A percentile compares a stretch with the other conserved stretches of the same genome.
phyloP scores from a whole-genome alignment of 92 coral and sea anemone species.

The Porites lobata region DNA sequence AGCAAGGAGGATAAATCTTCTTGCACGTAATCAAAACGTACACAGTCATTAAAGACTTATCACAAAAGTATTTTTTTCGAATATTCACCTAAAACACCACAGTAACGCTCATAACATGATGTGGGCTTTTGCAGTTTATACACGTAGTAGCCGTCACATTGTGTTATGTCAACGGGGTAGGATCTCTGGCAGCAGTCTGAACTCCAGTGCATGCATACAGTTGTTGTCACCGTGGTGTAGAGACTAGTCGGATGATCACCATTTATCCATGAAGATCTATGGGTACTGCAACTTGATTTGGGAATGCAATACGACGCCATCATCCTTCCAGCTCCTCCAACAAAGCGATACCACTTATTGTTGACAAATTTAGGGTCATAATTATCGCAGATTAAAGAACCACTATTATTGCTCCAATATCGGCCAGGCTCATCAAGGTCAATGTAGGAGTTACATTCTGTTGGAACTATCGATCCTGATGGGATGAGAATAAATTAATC shows the following conservation, averaged over 20 bases:
- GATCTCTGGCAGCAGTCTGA: neutral
- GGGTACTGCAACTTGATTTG: neutral
- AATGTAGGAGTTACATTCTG: neutral
- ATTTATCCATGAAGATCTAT: constrained; percentile 13
- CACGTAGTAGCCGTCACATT: constrained; percentile 19
- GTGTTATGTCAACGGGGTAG: neutral
- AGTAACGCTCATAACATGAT: neutral
- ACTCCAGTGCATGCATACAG: constrained; percentile 3
- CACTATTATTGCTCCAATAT: neutral
- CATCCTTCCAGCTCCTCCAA: constrained; percentile 27
- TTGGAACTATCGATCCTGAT: no score
- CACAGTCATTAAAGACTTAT: no score
- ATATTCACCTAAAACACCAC: neutral
- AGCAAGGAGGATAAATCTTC: no score
- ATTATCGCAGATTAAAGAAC: neutral
- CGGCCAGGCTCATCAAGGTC: neutral
- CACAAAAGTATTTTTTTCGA: no score
- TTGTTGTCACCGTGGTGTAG: neutral
- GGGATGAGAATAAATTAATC: no score
- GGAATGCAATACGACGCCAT: constrained; percentile 37
- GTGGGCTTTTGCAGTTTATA: neutral
- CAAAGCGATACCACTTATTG: constrained; percentile 29
- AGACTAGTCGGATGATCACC: neutral
- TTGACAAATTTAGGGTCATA: neutral
- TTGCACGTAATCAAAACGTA: no score